Percentiles rank a stretch among this genome's conserved stretches.
Conservation (phyloP, 2,888 invertebrate genomes). For the Eupithecia exiguata region DNA sequence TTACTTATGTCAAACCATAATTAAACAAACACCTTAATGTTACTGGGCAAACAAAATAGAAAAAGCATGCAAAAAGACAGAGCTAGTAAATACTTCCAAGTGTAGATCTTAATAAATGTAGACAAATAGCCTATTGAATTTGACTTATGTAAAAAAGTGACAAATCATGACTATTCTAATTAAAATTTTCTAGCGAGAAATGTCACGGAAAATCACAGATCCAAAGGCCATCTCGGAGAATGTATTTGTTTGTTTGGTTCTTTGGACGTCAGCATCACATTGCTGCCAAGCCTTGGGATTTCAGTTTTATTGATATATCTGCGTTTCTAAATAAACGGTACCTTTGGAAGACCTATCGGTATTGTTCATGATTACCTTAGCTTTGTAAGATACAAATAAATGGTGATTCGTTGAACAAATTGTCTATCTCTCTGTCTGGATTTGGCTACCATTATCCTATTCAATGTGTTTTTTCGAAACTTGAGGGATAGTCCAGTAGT, state of each 20-base stretch:
- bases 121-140: no score
- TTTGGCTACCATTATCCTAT: background rate
- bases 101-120: no score
- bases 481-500: no score
- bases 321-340: slow-evolving; percentile 20
- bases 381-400: background rate
- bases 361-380: background rate
- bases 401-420: background rate
- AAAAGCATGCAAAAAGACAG: no score
- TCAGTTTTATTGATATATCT: slow-evolving; percentile 29
- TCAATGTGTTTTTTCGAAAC: no score
- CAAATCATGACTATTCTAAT: background rate
- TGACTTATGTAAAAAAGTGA: background rate
- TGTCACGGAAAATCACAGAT: background rate
- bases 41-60: no score
- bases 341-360: background rate
- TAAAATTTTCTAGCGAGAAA: background rate
- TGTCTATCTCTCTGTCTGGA: background rate
- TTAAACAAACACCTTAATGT: no score
- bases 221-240: background rate
- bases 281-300: slow-evolving; percentile 37
- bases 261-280: slow-evolving; percentile 26
- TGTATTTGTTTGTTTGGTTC: slow-evolving; percentile 4
- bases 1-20: no score
- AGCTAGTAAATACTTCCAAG: no score